These are phyloP conservation scores for Chaetorhynchus papuensis DNA, from an alignment of 2,113 vertebrate species.

Conservation along the genomic window DNA sequence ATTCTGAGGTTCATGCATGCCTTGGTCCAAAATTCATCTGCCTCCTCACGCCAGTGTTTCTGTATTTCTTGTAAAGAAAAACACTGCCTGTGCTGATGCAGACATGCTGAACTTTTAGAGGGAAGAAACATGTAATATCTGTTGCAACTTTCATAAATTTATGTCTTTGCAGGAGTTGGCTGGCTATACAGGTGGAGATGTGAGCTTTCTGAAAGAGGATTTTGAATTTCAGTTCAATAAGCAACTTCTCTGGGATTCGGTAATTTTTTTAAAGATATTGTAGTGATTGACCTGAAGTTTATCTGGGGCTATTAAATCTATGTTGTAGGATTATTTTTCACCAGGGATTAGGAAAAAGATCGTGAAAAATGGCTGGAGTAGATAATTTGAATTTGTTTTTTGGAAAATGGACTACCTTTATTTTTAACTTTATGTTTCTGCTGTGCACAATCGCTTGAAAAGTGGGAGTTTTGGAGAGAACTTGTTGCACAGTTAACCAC, in stretches of 20 bases:
- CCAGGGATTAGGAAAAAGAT: neutral
- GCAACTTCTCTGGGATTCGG: conserved; percentile 84
- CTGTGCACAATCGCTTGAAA: neutral
- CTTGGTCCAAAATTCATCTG: neutral
- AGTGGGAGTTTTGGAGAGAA: neutral
- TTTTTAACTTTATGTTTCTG: neutral
- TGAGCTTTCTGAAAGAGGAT: conserved; percentile 92
- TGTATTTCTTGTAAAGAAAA: neutral
- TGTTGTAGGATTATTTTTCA: neutral
- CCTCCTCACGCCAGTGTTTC: neutral
- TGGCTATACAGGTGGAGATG: conserved; percentile 90
- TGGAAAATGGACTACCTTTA: neutral
- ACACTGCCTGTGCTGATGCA: neutral
- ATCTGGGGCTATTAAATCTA: neutral
- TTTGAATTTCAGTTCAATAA: conserved; percentile 91
- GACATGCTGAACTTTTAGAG: neutral
- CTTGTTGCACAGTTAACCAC: neutral
- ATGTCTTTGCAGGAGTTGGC: conserved; percentile 83
- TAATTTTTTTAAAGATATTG: conserved; percentile 49
- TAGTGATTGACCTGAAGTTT: neutral
- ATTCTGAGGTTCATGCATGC: neutral
- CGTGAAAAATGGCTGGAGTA: neutral
- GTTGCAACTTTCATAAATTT: neutral
- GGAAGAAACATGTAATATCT: neutral
- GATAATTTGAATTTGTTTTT: neutral